Evolutionary conservation across 2,797 vertebrate genomes (phyloP), one percentile per base, ranked within the genome.

Genomic region (Gymnoscopelus microlampas): DNA sequence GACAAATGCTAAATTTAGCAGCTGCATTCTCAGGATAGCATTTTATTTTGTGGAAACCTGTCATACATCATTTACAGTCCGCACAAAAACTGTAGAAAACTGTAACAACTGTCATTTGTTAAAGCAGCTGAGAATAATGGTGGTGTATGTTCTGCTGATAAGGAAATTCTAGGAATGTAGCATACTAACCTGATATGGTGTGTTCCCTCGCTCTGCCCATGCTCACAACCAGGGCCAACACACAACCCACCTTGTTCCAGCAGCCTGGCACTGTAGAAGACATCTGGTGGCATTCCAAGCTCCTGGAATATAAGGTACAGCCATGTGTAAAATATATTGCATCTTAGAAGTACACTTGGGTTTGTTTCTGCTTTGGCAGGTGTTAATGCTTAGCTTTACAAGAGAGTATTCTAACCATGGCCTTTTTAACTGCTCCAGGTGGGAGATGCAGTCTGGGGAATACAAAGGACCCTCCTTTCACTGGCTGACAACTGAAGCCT

Each of bases 241-340:
- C 88, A 53, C 68, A 95, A 73, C 3, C 93, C 94, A 0, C 67
- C 72, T 2, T 94, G 92, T 68, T 95, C 93, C 24, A 94, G 82
- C 15, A 95, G 81, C 64, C 53, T 74, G 5, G 71, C 12, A 53
- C 93, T 93, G 87, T 94, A 95, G 76, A 92, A 90, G 0, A 78
- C 39, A 50, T 95, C 94, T 0, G 93, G 91, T 10, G 87, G n/a
- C 70, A 92, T 50, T 49, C 85, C 89, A 2, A n/a, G 53, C 53
- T 91, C 89, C 94, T 95, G 61, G 10, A 63, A 67, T 9, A 39
- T 35, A 11, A 68, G 24, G 64, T 5, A 19, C 19, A 12, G 53
- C 2, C 26, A 53, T 5, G 26, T 71, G 0, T 11, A 0, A 24
- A 49, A 62, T 6, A 35, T 35, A 35, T 35, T 35, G 32, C 32